These are phyloP conservation scores for Simalia tracyae DNA, from an alignment of 2,797 vertebrate species.

Conservation along the genomic window DNA sequence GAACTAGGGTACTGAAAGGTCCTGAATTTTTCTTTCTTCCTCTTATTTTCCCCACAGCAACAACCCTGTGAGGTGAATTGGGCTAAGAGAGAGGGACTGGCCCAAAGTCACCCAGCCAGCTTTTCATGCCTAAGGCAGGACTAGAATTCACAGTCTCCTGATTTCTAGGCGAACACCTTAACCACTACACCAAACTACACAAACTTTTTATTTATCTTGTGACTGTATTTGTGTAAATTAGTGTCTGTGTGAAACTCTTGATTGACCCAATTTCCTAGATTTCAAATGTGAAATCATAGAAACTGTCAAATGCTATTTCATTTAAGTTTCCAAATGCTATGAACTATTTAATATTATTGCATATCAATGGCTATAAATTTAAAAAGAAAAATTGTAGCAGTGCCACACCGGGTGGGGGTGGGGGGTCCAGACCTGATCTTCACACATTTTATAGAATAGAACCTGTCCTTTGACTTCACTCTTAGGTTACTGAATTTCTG, in stretches of 20 bases:
- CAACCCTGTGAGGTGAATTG: too few species aligned
- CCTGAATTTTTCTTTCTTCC: background rate
- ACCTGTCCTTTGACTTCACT: background rate
- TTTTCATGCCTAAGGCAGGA: too few species aligned
- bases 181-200: too few species aligned
- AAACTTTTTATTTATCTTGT: background rate
- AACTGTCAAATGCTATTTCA: background rate
- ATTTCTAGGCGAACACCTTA: too few species aligned
- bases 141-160: too few species aligned
- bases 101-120: too few species aligned
- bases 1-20: background rate
- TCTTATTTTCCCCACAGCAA: too few species aligned
- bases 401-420: background rate
- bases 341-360: background rate
- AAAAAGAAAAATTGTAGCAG: background rate
- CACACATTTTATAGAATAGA: background rate
- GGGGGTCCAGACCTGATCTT: background rate
- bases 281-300: background rate
- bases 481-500: background rate
- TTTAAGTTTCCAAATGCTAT: background rate
- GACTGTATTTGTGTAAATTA: background rate
- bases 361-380: background rate
- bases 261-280: background rate
- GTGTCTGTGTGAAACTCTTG: background rate
- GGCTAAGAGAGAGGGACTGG: too few species aligned